phyloP scores from a whole-genome alignment of 2,113 vertebrate genomes.

The Dasyprocta punctata region DNA sequence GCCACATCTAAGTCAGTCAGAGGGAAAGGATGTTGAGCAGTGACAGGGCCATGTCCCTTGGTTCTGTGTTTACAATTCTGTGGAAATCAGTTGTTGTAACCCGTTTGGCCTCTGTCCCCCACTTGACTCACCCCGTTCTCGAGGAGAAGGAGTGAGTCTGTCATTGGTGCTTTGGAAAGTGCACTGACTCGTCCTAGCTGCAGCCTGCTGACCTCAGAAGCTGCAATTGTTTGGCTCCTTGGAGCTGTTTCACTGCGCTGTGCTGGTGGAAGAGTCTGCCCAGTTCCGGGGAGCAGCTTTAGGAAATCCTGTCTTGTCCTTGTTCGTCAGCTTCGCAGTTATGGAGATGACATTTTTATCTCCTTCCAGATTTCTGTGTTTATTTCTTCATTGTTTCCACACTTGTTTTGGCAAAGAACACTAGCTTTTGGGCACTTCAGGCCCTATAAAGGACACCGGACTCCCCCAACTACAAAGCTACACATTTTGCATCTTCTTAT shows the following conservation, averaged over 20 bases:
- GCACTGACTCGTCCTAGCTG: not conserved
- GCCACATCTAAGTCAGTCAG: not conserved
- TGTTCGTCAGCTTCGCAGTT: not conserved
- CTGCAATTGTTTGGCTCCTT: not conserved
- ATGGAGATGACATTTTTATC: not conserved
- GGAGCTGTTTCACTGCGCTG: not conserved
- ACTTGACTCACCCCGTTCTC: slow-evolving; percentile 32
- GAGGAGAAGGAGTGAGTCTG: not conserved
- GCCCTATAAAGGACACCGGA: not conserved
- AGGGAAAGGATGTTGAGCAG: not conserved
- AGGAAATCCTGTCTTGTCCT: not conserved
- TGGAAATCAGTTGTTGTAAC: not conserved
- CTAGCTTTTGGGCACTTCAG: not conserved
- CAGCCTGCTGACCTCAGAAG: not conserved
- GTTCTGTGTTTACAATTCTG: not conserved
- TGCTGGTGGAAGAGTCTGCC: not conserved
- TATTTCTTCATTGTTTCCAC: slow-evolving; percentile 24
- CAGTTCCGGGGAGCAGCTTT: not conserved
- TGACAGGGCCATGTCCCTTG: not conserved
- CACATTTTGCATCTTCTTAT: not conserved
- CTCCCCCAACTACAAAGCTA: not conserved
- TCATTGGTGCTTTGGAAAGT: not conserved
- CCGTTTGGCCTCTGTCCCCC: not conserved
- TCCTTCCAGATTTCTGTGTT: not conserved
- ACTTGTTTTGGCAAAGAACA: not conserved